Evolutionary conservation across 2,797 vertebrate genomes (phyloP).

Genomic region (Pelobates cultripes): DNA sequence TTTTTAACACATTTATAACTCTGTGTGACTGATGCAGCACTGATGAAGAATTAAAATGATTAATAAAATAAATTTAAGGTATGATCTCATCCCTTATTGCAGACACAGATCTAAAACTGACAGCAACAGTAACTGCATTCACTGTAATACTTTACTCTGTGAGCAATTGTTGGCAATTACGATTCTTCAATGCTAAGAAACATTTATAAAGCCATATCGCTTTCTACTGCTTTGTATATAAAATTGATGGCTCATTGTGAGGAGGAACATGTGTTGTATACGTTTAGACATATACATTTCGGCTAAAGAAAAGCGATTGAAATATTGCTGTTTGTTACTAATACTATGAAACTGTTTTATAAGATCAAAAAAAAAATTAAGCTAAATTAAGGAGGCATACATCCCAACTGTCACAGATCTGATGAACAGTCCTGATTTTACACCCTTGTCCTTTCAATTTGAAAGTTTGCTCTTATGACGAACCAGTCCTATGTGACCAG

Average conservation of each 20-base stretch:
- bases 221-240: constrained; percentile 9
- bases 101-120: constrained; percentile 34
- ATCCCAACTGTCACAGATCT: no score
- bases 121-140: constrained; percentile 34
- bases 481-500: no score
- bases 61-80: constrained; percentile 52
- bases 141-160: constrained; percentile 38
- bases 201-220: constrained; percentile 35
- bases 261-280: neutral
- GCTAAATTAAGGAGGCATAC: no score
- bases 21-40: constrained; percentile 39
- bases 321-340: no score
- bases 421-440: no score
- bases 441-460: no score
- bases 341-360: no score
- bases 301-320: no score
- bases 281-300: no score
- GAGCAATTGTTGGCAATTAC: constrained; percentile 55
- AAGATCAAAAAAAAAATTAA: no score
- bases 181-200: constrained; percentile 37
- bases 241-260: neutral
- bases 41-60: constrained; percentile 53
- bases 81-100: constrained; percentile 52
- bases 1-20: constrained; percentile 48
- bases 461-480: no score